These are phyloP conservation scores for Magallana gigas DNA, from an alignment of 1,140 invertebrate species.

Conservation along the genomic window DNA sequence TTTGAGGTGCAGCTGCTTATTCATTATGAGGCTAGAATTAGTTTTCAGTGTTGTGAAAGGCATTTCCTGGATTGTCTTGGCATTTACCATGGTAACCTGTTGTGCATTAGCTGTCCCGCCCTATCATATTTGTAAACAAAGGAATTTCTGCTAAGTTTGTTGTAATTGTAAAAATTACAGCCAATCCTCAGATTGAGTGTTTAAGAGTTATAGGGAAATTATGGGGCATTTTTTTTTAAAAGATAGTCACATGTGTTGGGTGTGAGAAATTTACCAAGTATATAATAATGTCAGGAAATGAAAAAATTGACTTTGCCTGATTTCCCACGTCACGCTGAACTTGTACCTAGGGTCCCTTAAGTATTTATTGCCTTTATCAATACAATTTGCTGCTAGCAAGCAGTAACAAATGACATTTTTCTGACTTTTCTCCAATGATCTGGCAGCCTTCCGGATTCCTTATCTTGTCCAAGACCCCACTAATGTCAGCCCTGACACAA, in stretches of 20 bases:
- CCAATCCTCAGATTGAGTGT: background rate
- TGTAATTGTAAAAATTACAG: background rate
- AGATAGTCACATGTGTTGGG: background rate
- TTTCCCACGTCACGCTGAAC: background rate
- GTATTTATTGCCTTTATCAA: constrained; percentile 27
- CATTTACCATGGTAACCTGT: constrained; percentile 13
- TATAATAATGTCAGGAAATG: background rate
- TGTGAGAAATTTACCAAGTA: background rate
- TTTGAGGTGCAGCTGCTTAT: background rate
- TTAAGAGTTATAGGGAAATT: background rate
- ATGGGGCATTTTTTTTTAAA: background rate
- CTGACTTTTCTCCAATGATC: background rate
- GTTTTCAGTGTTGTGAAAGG: background rate
- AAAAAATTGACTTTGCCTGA: background rate
- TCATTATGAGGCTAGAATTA: background rate
- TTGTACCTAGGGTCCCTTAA: background rate
- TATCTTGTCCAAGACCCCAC: constrained; percentile 26
- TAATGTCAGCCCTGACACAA: constrained; percentile 15
- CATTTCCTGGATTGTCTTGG: constrained; percentile 6
- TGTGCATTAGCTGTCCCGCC: background rate
- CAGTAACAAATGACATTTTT: constrained; percentile 28
- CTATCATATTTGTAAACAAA: constrained; percentile 3
- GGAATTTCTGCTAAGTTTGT: background rate
- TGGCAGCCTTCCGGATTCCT: background rate
- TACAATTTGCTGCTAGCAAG: background rate